Evolutionary conservation across 37 sponge, comb jelly and placozoan species (phyloP).

Genomic region (Geodia barretti): DNA sequence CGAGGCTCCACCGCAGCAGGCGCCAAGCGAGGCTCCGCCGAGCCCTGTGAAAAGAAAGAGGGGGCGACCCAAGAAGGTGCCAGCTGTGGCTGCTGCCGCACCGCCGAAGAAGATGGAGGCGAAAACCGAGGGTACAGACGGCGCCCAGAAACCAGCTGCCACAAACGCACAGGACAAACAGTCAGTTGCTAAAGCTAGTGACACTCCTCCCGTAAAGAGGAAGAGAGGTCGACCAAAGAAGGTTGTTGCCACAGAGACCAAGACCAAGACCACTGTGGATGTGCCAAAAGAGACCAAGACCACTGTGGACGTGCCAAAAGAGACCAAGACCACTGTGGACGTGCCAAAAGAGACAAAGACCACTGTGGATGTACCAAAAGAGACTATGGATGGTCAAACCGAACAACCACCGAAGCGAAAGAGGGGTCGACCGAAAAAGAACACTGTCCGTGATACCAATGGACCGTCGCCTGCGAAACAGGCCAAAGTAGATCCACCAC

Average conservation of each 20-base stretch:
- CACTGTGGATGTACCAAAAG: neutral
- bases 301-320: too few relatives aligned
- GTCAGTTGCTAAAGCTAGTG: neutral
- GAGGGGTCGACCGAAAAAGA: neutral
- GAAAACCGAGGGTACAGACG: neutral
- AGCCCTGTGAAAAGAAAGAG: neutral
- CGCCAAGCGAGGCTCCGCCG: neutral
- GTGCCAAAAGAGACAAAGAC: neutral
- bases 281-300: neutral
- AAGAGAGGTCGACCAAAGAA: slow-evolving; percentile 27
- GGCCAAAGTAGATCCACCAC: neutral
- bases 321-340: too few relatives aligned
- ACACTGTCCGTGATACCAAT: neutral
- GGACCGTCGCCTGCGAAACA: neutral
- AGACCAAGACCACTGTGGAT: neutral
- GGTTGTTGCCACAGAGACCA: neutral
- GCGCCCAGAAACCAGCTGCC: neutral
- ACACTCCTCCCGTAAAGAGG: slow-evolving; percentile 9
- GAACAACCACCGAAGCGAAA: neutral
- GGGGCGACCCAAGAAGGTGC: neutral
- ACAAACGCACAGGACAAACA: neutral
- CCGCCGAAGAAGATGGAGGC: neutral
- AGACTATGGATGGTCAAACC: neutral
- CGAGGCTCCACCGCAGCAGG: neutral
- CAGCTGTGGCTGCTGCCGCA: neutral